Evolutionary conservation across 2,797 vertebrate genomes (phyloP), one percentile per base, ranked within the genome.

Genomic region (Mormyrus proboscirostris): DNA sequence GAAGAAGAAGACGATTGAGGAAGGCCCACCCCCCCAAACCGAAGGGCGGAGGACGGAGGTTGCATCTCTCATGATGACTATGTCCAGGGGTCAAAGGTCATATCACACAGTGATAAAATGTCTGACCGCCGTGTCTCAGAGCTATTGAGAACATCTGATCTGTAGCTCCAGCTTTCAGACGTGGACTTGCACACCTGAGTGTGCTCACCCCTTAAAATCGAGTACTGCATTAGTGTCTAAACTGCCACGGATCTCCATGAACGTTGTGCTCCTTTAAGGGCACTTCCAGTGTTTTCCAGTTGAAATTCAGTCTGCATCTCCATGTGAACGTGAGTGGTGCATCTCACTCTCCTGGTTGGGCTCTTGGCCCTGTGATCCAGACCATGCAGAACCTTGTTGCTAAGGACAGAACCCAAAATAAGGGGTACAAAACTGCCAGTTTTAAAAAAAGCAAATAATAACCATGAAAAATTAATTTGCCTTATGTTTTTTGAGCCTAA

Each of bases 1-100:
- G 97, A 97, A 0, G 96, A 98, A n/a, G 97, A 98, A 98, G 95
- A 96, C n/a, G 49, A 95, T 89, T 76, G 65, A 84, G 62, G 22
- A 19, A 51, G 38, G 49, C 76, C 29, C 44, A 79, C 51, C 5
- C 8, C 51, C n/a, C 38, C 53, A 14, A 2, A 2, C 14, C 29
- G 10, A 19, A 6, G 10, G 29, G 7, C 50, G n/a, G 51, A 59
- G 29, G 29, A 59, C 25, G 59, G 50, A 59, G 3, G 6, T 33
- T 12, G 25, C 53, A 9, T 19, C 14, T 41, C 51, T 33, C 53
- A 44, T 38, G 44, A 12, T 19, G 19, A 86, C 84, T 57, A 12
- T 57, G 51, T 14, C 62, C 38, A n/a, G 41, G 33, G 76, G 62
- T 55, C 29, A 87, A 19, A 87, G 83, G 10, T 51, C 2, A 38